These are phyloP conservation scores for Meloidogyne floridensis DNA, from an alignment of 1,140 invertebrate species.

Conservation along the genomic window DNA sequence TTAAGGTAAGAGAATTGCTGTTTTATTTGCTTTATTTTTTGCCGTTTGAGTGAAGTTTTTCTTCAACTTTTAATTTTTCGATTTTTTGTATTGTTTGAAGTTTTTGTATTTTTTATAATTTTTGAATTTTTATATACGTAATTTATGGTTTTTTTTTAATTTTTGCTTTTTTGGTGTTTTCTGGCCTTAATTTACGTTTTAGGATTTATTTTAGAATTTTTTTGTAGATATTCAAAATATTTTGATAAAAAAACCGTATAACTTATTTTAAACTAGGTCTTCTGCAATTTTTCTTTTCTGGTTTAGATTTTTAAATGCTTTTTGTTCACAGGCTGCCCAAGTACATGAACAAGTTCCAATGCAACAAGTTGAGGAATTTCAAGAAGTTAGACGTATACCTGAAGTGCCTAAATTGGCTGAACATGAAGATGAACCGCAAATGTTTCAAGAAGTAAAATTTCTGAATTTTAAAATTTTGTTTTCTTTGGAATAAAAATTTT, in stretches of 20 bases:
- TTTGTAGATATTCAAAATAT: no score
- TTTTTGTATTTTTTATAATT: not conserved
- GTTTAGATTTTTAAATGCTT: not conserved
- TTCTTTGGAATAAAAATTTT: slow-evolving; percentile 43
- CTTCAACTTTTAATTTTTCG: not conserved
- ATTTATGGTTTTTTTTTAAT: no score
- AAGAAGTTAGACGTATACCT: slow-evolving; percentile 50
- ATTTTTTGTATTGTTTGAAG: not conserved
- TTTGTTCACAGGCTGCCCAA: slow-evolving; percentile 21
- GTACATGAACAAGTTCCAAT: slow-evolving; percentile 69
- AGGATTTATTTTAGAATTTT: no score
- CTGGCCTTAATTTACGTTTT: not conserved
- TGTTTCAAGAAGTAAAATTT: slow-evolving; percentile 54
- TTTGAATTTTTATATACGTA: not conserved
- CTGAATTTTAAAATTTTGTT: slow-evolving; percentile 34
- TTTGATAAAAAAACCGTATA: no score
- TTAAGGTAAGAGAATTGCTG: not conserved
- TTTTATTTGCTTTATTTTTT: slow-evolving; percentile 9
- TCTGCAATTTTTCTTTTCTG: not conserved
- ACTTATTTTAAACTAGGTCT: no score
- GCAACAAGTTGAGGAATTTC: slow-evolving; percentile 53
- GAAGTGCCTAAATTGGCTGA: slow-evolving; percentile 52
- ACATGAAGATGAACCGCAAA: slow-evolving; percentile 61
- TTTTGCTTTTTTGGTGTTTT: not conserved
- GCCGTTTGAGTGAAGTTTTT: slow-evolving; percentile 27